These are phyloP conservation scores for Napeogenes inachia DNA, from an alignment of 2,888 invertebrate species.

Conservation along the genomic window DNA sequence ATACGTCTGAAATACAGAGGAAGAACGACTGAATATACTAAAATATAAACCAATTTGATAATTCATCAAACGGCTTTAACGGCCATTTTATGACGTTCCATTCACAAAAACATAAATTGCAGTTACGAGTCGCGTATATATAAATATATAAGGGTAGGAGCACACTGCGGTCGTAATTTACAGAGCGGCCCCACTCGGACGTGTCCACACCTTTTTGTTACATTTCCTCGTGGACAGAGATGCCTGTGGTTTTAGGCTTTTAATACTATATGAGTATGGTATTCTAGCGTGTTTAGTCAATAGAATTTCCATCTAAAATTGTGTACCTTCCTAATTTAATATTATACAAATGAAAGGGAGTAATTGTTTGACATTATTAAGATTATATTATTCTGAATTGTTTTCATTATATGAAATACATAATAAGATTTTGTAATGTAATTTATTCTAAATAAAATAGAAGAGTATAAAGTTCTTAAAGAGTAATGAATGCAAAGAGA, in stretches of 20 bases:
- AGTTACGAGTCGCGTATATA: slow-evolving; percentile 33
- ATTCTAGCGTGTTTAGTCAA: slow-evolving; percentile 11
- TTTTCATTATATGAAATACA: too few species aligned
- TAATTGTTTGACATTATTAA: too few species aligned
- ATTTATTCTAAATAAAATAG: not conserved
- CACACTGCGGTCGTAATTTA: slow-evolving; percentile 53
- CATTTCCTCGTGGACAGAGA: slow-evolving; percentile 24
- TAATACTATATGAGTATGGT: slow-evolving; percentile 24
- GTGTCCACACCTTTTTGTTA: slow-evolving; percentile 47
- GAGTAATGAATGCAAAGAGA: slow-evolving; percentile 4
- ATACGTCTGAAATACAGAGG: too few species aligned
- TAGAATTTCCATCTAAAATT: not conserved
- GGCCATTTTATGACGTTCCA: slow-evolving; percentile 13
- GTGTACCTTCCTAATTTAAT: not conserved
- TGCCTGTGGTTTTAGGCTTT: slow-evolving; percentile 28
- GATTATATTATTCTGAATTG: too few species aligned
- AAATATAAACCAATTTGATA: slow-evolving; percentile 5
- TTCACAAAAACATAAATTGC: slow-evolving; percentile 25
- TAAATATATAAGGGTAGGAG: slow-evolving; percentile 49
- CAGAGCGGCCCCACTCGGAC: slow-evolving; percentile 41
- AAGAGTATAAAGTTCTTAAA: not conserved
- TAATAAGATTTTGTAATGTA: too few species aligned
- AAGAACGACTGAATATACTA: not conserved
- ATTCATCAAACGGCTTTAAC: slow-evolving; percentile 6
- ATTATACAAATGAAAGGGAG: too few species aligned